Percentiles rank a stretch among this genome's conserved stretches.
Evolutionary conservation across 2,888 invertebrate species (phyloP).

Genomic region (Acheta domesticus): DNA sequence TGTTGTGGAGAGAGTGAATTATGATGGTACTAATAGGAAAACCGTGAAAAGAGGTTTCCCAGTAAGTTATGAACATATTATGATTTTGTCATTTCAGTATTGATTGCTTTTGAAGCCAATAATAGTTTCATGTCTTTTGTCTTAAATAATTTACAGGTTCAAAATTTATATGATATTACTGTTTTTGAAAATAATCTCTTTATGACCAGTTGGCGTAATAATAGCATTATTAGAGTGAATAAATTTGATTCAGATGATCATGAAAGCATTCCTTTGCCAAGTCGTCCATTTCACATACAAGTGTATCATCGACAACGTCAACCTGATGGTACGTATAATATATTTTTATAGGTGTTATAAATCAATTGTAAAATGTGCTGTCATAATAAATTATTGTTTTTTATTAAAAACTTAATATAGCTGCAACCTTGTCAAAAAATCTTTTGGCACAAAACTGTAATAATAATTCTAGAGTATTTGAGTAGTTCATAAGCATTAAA

Average conservation of each 20-base stretch:
- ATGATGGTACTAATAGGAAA: conserved; percentile 64
- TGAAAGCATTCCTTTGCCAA: conserved; percentile 52
- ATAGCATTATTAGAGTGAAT: conserved; percentile 60
- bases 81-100: not conserved
- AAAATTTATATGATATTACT: conserved; percentile 66
- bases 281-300: conserved; percentile 62
- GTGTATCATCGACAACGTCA: conserved; percentile 75
- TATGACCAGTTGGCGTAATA: conserved; percentile 68
- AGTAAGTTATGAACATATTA: conserved; percentile 44
- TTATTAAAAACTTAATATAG: not conserved
- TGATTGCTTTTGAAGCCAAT: not conserved
- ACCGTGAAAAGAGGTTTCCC: conserved; percentile 57
- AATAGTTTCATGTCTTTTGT: conserved; percentile 25
- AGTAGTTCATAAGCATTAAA: no score
- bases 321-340: conserved; percentile 58
- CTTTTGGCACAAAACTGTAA: no score
- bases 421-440: not conserved
- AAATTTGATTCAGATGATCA: conserved; percentile 54
- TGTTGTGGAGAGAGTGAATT: conserved; percentile 73
- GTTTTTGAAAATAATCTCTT: conserved; percentile 71
- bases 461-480: no score
- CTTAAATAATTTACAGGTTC: conserved; percentile 51
- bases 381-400: conserved; percentile 23
- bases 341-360: not conserved
- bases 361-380: not conserved